Evolutionary conservation across 2,113 vertebrate species (phyloP), one percentile per base, ranked within the genome.

Genomic region (Isichthys henryi): DNA sequence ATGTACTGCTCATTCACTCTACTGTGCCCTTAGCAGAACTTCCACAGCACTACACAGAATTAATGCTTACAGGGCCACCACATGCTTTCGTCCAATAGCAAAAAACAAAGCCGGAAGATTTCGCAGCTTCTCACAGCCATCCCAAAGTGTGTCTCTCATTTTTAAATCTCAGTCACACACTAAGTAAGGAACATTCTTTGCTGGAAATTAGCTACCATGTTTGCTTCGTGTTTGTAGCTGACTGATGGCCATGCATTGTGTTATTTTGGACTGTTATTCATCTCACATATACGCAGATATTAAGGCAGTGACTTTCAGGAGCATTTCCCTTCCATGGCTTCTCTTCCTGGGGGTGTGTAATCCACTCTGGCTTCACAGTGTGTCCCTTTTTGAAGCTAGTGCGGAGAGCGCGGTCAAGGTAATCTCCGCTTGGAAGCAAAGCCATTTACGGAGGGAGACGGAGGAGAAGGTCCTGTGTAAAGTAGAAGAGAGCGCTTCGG

Each of bases 351-450:
- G 85, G 82, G 84, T 89, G 88, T 90, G 90, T 91, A 92, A 92
- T 93, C 92, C 90, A 91, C 90, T 87, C 66, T 80, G 85, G 84
- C 85, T 31, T 21, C 48, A n/a, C 89, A 90, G 80, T 88, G 91
- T 90, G 90, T 82, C 86, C 90, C 90, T 89, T 92, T 83, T 88
- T 91, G 88, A 91, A 91, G 90, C 86, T 87, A 83, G 45, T 80
- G 89, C 88, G 85, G 90, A 88, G 90, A 92, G 87, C 66, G 86
- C 88, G 91, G 91, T 92, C 90, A 89, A 91, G 86, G 91, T 91
- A 91, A 93, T 93, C 91, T 91, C 88, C 86, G 84, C 90, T 92
- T 74, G 39, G 86, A 90, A 80, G 91, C 48, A 92, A 91, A 92
- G 90, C 89, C 49, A 48, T 92, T 93, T 91, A 90, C 87, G 87